A percentile compares a stretch with the other conserved stretches of the same genome.
phyloP scores from a whole-genome alignment of 2,888 invertebrate species.

The Abrostola triplasia region DNA sequence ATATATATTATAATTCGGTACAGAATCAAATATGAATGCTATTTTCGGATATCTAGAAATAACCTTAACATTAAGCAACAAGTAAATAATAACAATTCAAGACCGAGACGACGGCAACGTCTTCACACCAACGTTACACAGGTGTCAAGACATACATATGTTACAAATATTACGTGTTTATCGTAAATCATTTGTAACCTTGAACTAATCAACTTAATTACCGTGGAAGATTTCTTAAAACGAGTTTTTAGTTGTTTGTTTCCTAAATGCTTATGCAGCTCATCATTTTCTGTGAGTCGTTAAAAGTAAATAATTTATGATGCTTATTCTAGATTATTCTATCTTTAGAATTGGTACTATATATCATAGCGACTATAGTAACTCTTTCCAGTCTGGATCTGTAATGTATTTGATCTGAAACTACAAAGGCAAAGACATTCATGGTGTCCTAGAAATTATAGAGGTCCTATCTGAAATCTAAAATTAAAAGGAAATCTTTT shows the following conservation, averaged over 20 bases:
- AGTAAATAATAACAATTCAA: slow-evolving; percentile 6
- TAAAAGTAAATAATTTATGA: too few species aligned
- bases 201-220: slow-evolving; percentile 37
- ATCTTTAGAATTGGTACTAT: too few species aligned
- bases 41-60: neutral
- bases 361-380: too few species aligned
- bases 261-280: neutral
- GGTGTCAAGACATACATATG: slow-evolving; percentile 15
- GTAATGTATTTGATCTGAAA: too few species aligned
- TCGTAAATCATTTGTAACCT: slow-evolving; percentile 40
- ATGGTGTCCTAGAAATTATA: too few species aligned
- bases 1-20: too few species aligned
- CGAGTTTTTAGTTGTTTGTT: neutral
- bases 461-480: too few species aligned
- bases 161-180: slow-evolving; percentile 12
- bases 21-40: too few species aligned
- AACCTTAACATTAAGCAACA: neutral
- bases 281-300: neutral
- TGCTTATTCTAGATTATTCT: too few species aligned
- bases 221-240: slow-evolving; percentile 11
- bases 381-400: too few species aligned
- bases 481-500: too few species aligned
- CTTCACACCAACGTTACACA: slow-evolving; percentile 7
- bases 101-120: slow-evolving; percentile 15
- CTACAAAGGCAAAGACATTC: too few species aligned